Evolutionary conservation across 1,140 invertebrate species (phyloP).

Genomic region (Akabosia matsudoensis): DNA sequence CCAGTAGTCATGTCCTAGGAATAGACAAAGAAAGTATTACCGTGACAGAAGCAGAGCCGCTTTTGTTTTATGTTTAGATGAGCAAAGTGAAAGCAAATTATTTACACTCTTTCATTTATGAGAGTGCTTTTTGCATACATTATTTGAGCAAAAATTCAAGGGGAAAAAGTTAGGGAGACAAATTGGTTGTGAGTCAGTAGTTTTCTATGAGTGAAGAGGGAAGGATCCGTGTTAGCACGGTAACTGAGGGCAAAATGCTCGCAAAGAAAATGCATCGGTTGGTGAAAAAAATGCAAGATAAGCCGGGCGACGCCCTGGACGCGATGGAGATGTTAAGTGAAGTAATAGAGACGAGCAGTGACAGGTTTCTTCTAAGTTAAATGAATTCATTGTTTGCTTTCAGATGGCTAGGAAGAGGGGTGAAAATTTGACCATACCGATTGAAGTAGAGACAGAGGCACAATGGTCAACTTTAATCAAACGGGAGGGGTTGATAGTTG

Average conservation of each 20-base stretch:
- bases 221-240: background rate
- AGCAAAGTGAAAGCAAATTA: no score
- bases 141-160: no score
- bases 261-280: constrained; percentile 9
- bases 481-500: constrained; percentile 74
- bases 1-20: no score
- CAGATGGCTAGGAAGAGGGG: constrained; percentile 63
- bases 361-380: no score
- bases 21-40: no score
- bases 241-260: constrained; percentile 6
- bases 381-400: background rate
- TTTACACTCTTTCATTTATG: no score
- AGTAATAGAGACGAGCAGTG: no score
- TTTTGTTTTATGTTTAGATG: no score
- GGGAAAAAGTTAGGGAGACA: background rate
- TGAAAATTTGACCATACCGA: constrained; percentile 67
- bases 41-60: no score
- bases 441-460: constrained; percentile 76
- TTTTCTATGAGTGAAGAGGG: background rate
- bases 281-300: constrained; percentile 17
- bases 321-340: background rate
- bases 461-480: constrained; percentile 79
- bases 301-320: background rate
- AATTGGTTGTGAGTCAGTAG: background rate
- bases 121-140: no score